Evolutionary conservation across 2,797 vertebrate species (phyloP), one percentile per base, ranked within the genome.

Genomic region (Lerista edwardsae): DNA sequence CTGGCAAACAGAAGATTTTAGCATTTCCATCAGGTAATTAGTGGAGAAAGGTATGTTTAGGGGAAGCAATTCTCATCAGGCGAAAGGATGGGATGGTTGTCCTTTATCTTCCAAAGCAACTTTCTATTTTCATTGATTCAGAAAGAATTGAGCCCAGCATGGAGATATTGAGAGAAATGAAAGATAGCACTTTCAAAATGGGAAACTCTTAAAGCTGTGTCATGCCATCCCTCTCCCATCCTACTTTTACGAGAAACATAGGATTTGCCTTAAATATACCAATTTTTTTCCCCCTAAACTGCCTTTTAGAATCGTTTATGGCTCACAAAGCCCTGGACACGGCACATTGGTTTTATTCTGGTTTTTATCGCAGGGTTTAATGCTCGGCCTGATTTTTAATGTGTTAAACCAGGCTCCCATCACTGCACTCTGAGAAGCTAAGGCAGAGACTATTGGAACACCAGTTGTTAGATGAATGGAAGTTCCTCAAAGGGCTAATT

Each of bases 281-380:
- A 71, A 69, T 59, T 75, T 27, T 34, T 75, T 27, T 36, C 5
- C n/a, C 65, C 61, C 65, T 71, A 76, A 86, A 82, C 77, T 83
- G 69, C 51, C n/a, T 83, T 79, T 83, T 69, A 83, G 80, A 79
- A 69, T 36, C 51, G 51, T 83, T 75, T 75, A 62, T 41, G 64
- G 39, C 41, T 83, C 55, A 68, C 81, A 83, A 87, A 82, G 71
- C 62, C 77, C 27, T 67, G 77, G 81, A 47, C 36, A 82, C 25
- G 62, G 80, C 80, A 74, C 80, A 68, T 86, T 86, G 85, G 69
- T 79, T 86, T 86, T 82, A 86, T 67, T 65, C 31, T 68, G 39
- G 76, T 31, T 31, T 84, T 87, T 75, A 75, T 61, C 1, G n/a
- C 57, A 51, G 27, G 21, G 25, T 83, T 83, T 75, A 79, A 83